phyloP scores from a whole-genome alignment of 2,797 vertebrate species.

The Thalassophryne amazonica region DNA sequence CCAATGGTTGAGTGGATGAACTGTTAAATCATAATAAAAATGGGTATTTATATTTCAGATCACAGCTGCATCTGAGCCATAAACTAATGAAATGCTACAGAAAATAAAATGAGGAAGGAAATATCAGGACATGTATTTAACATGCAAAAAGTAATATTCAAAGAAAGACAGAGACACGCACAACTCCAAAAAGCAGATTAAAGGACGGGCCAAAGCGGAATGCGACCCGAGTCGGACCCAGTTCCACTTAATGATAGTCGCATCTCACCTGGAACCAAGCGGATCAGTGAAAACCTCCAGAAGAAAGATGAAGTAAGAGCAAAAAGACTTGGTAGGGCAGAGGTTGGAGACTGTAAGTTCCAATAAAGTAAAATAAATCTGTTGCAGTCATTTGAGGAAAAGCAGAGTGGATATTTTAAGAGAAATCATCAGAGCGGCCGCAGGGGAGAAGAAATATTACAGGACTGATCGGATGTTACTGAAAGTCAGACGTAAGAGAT shows the following conservation, averaged over 20 bases:
- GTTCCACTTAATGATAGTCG: too few relatives aligned
- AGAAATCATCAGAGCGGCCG: slow-evolving; percentile 13
- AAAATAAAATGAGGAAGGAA: background rate
- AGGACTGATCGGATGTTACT: slow-evolving; percentile 16
- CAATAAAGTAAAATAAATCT: slow-evolving; percentile 26
- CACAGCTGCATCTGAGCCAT: too few relatives aligned
- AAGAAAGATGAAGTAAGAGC: background rate
- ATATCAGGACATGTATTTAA: slow-evolving; percentile 6
- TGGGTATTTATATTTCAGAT: slow-evolving; percentile 4
- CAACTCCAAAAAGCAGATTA: too few relatives aligned
- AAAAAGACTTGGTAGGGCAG: background rate
- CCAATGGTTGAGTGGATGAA: too few relatives aligned
- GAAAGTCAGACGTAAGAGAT: slow-evolving; percentile 10
- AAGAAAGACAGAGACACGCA: too few relatives aligned
- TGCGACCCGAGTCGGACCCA: too few relatives aligned
- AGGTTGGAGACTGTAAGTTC: slow-evolving; percentile 35
- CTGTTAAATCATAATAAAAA: slow-evolving; percentile 29
- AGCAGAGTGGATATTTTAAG: slow-evolving; percentile 27
- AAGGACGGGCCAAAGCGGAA: too few relatives aligned
- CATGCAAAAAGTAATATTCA: too few relatives aligned
- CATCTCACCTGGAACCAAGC: too few relatives aligned
- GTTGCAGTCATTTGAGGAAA: slow-evolving; percentile 22
- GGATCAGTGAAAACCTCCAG: too few relatives aligned
- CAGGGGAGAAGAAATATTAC: slow-evolving; percentile 22
- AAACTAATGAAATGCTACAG: slow-evolving; percentile 11